These are phyloP conservation scores for Phania funesta DNA, from an alignment of 2,888 invertebrate species.

Conservation along the genomic window DNA sequence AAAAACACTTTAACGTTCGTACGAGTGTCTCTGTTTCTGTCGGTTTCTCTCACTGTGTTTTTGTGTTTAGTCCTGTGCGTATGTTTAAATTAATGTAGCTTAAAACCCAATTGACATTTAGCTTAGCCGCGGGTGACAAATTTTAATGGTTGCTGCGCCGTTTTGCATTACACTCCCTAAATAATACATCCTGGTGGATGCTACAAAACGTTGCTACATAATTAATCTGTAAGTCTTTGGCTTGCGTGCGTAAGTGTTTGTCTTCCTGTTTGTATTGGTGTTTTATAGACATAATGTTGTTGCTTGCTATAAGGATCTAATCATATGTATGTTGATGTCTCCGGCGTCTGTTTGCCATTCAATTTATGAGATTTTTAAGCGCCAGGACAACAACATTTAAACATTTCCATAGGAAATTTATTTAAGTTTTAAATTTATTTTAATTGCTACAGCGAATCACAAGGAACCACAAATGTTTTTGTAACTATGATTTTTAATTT, in stretches of 20 bases:
- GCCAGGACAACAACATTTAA: neutral
- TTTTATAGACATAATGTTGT: constrained; percentile 52
- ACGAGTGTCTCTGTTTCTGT: neutral
- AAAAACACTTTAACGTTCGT: constrained; percentile 15
- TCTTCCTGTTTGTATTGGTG: constrained; percentile 21
- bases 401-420: neutral
- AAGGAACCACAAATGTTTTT: no score
- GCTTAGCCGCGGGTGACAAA: constrained; percentile 79
- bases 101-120: constrained; percentile 75
- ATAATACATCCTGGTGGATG: constrained; percentile 53
- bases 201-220: constrained; percentile 14
- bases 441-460: no score
- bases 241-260: neutral
- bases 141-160: constrained; percentile 74
- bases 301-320: constrained; percentile 60
- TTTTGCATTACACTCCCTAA: constrained; percentile 63
- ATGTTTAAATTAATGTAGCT: constrained; percentile 60
- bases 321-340: constrained; percentile 26
- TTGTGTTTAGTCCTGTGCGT: constrained; percentile 31
- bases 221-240: constrained; percentile 37
- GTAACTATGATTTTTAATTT: no score
- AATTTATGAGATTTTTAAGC: constrained; percentile 26
- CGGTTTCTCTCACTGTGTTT: neutral
- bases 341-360: constrained; percentile 12
- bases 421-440: neutral